These are phyloP conservation scores for Synergus umbraculus DNA, from an alignment of 2,888 invertebrate species.

Conservation along the genomic window DNA sequence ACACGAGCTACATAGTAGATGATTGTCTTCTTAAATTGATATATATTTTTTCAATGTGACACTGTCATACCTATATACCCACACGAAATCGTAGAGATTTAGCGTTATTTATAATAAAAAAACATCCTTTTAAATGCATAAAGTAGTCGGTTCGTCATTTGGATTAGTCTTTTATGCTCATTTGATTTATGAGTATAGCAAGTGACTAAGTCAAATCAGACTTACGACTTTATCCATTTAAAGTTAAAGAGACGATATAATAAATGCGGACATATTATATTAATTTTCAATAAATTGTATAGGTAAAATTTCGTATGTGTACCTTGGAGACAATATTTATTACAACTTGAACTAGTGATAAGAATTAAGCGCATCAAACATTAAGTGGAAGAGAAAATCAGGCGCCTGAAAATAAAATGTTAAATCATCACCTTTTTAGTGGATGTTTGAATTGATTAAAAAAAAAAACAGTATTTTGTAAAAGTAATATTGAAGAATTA, in stretches of 20 bases:
- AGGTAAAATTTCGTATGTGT: constrained; percentile 63
- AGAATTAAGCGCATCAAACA: constrained; percentile 30
- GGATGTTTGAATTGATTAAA: background rate
- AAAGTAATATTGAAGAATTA: background rate
- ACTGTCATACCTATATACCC: constrained; percentile 53
- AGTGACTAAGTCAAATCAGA: background rate
- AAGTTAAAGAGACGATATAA: background rate
- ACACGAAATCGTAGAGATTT: constrained; percentile 41
- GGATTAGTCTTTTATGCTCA: background rate
- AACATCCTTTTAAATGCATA: background rate
- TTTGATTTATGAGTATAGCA: no score
- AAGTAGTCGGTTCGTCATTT: background rate
- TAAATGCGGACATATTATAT: constrained; percentile 45
- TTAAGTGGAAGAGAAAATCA: constrained; percentile 12
- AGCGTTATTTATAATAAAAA: constrained; percentile 42
- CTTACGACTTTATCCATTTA: background rate
- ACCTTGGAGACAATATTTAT: constrained; percentile 69
- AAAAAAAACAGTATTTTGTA: background rate
- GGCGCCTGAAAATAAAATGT: background rate
- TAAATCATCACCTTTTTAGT: background rate
- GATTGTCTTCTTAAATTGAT: constrained; percentile 65
- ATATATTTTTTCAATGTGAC: constrained; percentile 75
- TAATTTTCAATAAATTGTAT: constrained; percentile 63
- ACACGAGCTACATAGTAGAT: constrained; percentile 57
- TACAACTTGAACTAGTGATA: constrained; percentile 37